Evolutionary conservation across 1,140 invertebrate genomes (phyloP).

Genomic region (Dinoponera quadriceps): DNA sequence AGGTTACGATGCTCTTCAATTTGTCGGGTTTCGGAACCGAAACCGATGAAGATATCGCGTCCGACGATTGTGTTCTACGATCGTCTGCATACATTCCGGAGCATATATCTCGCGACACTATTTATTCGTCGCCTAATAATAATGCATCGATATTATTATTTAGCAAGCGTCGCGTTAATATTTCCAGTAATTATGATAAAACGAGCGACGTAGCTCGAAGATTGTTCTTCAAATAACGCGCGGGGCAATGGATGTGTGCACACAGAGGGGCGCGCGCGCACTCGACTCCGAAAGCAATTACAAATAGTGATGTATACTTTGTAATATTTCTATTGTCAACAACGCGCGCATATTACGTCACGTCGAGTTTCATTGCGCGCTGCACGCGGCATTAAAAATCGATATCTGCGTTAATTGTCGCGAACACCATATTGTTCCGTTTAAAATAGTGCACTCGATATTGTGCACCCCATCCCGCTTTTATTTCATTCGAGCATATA

Average conservation of each 20-base stretch:
- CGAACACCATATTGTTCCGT: conserved; percentile 19
- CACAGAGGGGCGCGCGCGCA: neutral
- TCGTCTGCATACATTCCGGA: too few relatives aligned
- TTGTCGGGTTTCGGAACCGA: too few relatives aligned
- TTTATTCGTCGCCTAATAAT: neutral
- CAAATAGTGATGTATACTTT: neutral
- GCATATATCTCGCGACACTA: neutral
- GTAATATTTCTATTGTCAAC: neutral
- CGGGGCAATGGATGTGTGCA: neutral
- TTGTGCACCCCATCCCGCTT: neutral
- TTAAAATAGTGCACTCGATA: conserved; percentile 6
- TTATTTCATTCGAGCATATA: neutral
- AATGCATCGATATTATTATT: neutral
- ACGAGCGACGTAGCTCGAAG: too few relatives aligned
- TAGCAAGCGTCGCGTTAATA: too few relatives aligned
- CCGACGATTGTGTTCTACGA: too few relatives aligned
- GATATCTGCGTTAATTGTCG: conserved; percentile 44
- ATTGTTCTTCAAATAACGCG: neutral
- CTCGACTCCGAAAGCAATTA: conserved; percentile 4
- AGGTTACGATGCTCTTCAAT: too few relatives aligned
- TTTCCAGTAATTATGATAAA: neutral
- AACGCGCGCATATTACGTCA: conserved; percentile 1
- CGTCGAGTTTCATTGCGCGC: conserved; percentile 22
- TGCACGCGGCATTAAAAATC: conserved; percentile 26
- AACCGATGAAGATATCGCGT: too few relatives aligned